These are phyloP conservation scores for Sinocyclocheilus anshuiensis DNA, from an alignment of 2,113 vertebrate species.

Conservation along the genomic window DNA sequence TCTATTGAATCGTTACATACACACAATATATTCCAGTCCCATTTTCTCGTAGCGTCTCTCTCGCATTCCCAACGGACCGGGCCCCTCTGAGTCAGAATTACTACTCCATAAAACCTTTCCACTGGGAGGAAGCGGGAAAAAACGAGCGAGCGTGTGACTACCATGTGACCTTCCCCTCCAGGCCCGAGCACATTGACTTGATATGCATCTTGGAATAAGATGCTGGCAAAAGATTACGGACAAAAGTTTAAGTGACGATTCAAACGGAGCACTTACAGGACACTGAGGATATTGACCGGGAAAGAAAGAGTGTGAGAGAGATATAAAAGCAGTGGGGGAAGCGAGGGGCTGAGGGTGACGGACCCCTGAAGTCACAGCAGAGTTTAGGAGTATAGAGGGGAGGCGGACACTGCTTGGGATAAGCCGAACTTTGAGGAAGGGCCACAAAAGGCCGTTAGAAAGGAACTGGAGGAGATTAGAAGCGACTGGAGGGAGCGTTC, in stretches of 20 bases:
- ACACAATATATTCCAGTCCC: background rate
- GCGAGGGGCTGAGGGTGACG: constrained; percentile 16
- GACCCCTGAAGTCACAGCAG: background rate
- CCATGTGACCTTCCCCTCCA: constrained; percentile 71
- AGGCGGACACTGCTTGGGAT: constrained; percentile 16
- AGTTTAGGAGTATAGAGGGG: constrained; percentile 18
- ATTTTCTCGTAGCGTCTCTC: background rate
- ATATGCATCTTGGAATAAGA: constrained; percentile 6
- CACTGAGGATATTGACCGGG: constrained; percentile 49
- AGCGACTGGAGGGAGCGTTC: constrained; percentile 33
- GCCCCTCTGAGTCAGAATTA: background rate
- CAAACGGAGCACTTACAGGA: background rate
- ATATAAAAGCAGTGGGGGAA: constrained; percentile 40
- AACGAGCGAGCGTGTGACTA: constrained; percentile 61
- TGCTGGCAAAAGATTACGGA: background rate
- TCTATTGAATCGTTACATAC: background rate
- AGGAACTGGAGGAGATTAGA: constrained; percentile 43
- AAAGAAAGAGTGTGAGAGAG: background rate
- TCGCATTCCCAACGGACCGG: background rate
- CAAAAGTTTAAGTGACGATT: background rate
- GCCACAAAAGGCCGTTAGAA: constrained; percentile 32
- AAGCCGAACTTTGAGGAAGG: constrained; percentile 48
- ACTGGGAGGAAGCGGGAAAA: background rate
- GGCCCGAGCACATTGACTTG: constrained; percentile 25
- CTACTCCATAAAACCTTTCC: constrained; percentile 17